phyloP scores from a whole-genome alignment of 2,888 invertebrate genomes.

The Poecilobothrus nobilitatus region DNA sequence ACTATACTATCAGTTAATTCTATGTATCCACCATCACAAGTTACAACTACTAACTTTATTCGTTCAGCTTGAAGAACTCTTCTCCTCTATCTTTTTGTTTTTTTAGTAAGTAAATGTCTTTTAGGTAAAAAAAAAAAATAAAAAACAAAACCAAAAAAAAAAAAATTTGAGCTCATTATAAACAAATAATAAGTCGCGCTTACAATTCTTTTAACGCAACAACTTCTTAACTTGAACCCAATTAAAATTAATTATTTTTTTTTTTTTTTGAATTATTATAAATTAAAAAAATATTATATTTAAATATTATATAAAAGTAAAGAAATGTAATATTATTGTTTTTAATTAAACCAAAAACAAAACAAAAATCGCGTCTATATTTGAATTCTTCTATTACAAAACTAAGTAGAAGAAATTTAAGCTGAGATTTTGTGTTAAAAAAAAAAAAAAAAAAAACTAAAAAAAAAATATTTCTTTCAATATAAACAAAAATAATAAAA shows the following conservation, averaged over 20 bases:
- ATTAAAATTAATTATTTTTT: background rate
- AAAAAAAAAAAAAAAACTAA: background rate
- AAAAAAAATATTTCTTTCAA: background rate
- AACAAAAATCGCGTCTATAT: background rate
- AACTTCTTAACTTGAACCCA: too few species aligned
- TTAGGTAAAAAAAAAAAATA: too few species aligned
- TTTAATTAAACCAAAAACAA: too few species aligned
- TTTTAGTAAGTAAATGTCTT: too few species aligned
- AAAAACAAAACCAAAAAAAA: too few species aligned
- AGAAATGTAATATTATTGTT: background rate
- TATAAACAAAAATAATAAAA: background rate
- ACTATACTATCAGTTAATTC: too few species aligned
- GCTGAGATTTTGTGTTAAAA: background rate
- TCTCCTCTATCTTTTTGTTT: background rate
- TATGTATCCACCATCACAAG: background rate
- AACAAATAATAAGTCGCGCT: too few species aligned
- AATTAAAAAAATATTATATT: background rate
- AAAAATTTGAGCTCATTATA: too few species aligned
- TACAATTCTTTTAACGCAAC: too few species aligned
- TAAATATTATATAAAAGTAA: background rate
- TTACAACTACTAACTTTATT: background rate
- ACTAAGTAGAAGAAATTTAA: background rate
- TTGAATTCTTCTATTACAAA: conserved; percentile 1
- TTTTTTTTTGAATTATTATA: background rate
- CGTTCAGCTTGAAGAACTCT: background rate